Evolutionary conservation across 1,140 invertebrate species (phyloP).

Genomic region (Aplysia californica): DNA sequence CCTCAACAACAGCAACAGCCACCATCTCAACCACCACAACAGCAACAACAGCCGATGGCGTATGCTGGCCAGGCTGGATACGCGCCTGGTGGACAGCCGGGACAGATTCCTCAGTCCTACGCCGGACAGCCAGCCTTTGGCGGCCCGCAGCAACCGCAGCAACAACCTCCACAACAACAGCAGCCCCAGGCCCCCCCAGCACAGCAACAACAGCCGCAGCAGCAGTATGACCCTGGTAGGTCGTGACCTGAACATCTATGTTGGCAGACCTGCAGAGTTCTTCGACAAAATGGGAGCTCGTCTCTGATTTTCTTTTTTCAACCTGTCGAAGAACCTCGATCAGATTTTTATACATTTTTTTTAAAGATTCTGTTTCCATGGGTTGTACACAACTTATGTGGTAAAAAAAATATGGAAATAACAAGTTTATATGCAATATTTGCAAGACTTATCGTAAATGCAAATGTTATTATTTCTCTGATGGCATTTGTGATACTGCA

Average conservation of each 20-base stretch:
- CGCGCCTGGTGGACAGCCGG: neutral
- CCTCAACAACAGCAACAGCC: neutral
- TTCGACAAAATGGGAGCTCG: neutral
- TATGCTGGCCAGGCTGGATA: neutral
- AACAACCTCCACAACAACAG: neutral
- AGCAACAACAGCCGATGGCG: constrained; percentile 13
- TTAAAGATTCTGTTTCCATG: neutral
- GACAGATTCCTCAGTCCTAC: constrained; percentile 14
- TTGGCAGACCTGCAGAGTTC: neutral
- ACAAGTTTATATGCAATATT: too few species aligned
- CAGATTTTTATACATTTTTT: neutral
- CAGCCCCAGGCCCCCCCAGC: neutral
- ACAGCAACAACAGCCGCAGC: constrained; percentile 12
- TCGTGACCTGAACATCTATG: neutral
- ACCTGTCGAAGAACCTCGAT: neutral
- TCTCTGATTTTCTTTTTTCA: neutral
- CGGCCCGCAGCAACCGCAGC: neutral
- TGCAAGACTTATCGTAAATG: too few species aligned
- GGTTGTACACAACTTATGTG: neutral
- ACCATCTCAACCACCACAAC: neutral
- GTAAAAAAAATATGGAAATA: neutral
- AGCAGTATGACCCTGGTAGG: constrained; percentile 14
- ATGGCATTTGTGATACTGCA: too few species aligned
- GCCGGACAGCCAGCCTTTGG: constrained; percentile 17
- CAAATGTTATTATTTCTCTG: too few species aligned